phyloP scores from a whole-genome alignment of 2,888 invertebrate species.

The Buathra laborator region DNA sequence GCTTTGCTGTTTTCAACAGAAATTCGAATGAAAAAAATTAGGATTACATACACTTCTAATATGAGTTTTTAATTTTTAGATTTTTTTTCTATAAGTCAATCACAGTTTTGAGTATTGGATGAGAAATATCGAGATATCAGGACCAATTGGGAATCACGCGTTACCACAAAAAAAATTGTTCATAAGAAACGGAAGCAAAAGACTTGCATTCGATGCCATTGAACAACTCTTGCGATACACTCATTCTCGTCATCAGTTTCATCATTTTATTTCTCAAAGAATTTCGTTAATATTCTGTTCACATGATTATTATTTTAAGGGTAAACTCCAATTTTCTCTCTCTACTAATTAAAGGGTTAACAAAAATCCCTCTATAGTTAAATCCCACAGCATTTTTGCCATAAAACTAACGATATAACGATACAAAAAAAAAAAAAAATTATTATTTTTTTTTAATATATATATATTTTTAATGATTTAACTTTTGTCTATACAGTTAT shows the following conservation, averaged over 20 bases:
- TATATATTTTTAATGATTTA: neutral
- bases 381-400: neutral
- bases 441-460: neutral
- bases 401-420: neutral
- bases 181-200: neutral
- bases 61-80: no score
- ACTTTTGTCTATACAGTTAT: neutral
- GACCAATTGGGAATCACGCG: neutral
- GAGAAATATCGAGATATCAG: neutral
- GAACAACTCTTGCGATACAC: neutral
- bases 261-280: neutral
- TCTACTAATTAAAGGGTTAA: neutral
- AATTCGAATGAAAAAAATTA: constrained; percentile 9
- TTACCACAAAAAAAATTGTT: neutral
- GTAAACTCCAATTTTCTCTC: neutral
- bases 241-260: constrained; percentile 1
- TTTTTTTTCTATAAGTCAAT: no score
- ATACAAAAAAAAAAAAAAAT: neutral
- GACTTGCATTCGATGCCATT: neutral
- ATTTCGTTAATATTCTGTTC: no score
- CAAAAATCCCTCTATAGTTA: no score
- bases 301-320: neutral
- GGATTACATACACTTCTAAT: no score
- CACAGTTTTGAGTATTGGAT: no score
- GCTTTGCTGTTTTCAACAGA: constrained; percentile 87